Conservation (phyloP, 2,888 invertebrate genomes). For the Lasius platythorax region DNA sequence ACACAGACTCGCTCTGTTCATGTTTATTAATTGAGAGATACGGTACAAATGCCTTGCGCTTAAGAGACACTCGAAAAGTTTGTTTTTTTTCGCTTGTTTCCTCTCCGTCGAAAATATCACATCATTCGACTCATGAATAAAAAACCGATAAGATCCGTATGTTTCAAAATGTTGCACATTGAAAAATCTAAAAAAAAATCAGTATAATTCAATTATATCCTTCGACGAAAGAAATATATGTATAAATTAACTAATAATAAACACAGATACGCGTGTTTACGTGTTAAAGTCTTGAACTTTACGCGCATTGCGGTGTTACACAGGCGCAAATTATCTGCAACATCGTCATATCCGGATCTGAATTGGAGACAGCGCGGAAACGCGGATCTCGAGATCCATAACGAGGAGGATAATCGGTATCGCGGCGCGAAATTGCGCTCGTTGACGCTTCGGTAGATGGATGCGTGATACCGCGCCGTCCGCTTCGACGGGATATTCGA, state of each 20-base stretch:
- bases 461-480: constrained; percentile 70
- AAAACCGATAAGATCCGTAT: background rate
- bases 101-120: background rate
- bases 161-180: background rate
- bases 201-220: background rate
- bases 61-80: constrained; percentile 35
- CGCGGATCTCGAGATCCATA: constrained; percentile 60
- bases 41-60: constrained; percentile 62
- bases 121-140: background rate
- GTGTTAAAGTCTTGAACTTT: constrained; percentile 10
- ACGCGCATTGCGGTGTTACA: background rate
- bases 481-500: constrained; percentile 74
- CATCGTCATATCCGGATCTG: constrained; percentile 48
- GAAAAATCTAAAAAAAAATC: background rate
- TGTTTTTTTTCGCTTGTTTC: background rate
- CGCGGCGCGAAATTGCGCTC: constrained; percentile 58
- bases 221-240: background rate
- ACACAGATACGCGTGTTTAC: background rate
- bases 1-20: constrained; percentile 25
- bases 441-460: constrained; percentile 58
- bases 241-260: background rate
- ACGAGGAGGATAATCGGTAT: constrained; percentile 72
- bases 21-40: constrained; percentile 78
- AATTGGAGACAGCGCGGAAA: constrained; percentile 43
- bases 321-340: background rate